Evolutionary conservation across 2,113 vertebrate species (phyloP).

Genomic region (Antennarius striatus): DNA sequence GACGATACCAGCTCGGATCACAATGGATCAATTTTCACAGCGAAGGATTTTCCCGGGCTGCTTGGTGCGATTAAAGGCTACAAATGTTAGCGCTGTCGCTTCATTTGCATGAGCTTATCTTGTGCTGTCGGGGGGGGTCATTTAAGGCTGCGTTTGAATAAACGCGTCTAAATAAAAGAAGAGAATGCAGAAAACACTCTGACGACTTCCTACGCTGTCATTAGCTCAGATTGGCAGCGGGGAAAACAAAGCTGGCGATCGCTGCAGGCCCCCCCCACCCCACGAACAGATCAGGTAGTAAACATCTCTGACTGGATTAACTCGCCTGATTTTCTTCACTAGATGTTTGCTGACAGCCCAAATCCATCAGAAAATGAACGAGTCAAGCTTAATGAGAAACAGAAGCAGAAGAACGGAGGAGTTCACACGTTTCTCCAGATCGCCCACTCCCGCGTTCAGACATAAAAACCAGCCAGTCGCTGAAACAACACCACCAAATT

Average conservation of each 20-base stretch:
- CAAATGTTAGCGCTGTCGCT: conserved; percentile 4
- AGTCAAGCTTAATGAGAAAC: conserved; percentile 9
- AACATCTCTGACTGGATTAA: conserved; percentile 3
- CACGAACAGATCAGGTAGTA: neutral
- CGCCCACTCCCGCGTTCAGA: too few species aligned
- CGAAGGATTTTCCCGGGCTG: neutral
- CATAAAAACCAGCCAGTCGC: neutral
- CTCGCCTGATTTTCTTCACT: neutral
- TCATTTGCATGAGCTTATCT: conserved; percentile 22
- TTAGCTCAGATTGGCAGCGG: conserved; percentile 17
- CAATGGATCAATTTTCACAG: conserved; percentile 19
- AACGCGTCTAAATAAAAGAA: neutral
- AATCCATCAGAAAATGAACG: neutral
- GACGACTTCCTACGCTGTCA: neutral
- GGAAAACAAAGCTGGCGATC: neutral
- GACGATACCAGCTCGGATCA: conserved; percentile 11
- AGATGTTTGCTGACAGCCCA: neutral
- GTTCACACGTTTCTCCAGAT: too few species aligned
- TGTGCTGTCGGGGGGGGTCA: neutral
- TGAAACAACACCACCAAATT: conserved; percentile 15
- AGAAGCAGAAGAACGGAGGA: too few species aligned
- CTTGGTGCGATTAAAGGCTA: conserved; percentile 7
- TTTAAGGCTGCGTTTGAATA: conserved; percentile 4
- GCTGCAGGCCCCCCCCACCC: neutral
- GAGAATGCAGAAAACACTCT: neutral